phyloP scores from a whole-genome alignment of 2,797 vertebrate species.

The Ibycter americanus region DNA sequence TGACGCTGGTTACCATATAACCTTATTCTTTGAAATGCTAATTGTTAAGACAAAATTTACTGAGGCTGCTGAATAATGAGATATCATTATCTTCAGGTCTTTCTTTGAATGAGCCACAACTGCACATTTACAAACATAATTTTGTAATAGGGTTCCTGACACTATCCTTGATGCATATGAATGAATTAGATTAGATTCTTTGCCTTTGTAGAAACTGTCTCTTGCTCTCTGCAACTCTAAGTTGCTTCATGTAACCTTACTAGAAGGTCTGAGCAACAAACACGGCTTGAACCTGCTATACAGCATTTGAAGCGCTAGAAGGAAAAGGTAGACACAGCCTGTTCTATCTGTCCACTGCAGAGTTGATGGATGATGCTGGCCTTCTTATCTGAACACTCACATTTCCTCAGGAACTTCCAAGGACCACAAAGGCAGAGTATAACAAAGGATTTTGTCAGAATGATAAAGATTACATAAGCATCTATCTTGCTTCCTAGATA shows the following conservation, averaged over 20 bases:
- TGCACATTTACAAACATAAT: not conserved
- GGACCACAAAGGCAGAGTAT: not conserved
- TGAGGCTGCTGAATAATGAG: not conserved
- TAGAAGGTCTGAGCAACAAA: not conserved
- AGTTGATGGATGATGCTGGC: not conserved
- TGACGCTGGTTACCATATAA: not conserved
- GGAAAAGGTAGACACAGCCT: not conserved
- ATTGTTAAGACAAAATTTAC: not conserved
- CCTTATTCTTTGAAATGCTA: constrained; percentile 9
- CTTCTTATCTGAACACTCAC: not conserved
- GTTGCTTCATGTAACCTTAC: not conserved
- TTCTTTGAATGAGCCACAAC: not conserved
- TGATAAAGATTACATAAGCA: not conserved
- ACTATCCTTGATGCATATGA: not conserved
- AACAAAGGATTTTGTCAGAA: constrained; percentile 7
- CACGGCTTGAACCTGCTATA: not conserved
- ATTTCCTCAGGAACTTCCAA: not conserved
- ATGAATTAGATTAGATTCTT: not conserved
- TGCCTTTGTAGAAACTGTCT: not conserved
- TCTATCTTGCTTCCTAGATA: not conserved
- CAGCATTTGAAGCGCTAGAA: not conserved
- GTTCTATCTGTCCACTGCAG: not conserved
- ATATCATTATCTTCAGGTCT: not conserved
- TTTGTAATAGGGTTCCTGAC: not conserved
- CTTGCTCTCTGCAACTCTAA: not conserved